A percentile compares a stretch with the other conserved stretches of the same genome.
These are phyloP conservation scores for Macaria liturata DNA, from an alignment of 2,888 invertebrate genomes.

Conservation along the genomic window DNA sequence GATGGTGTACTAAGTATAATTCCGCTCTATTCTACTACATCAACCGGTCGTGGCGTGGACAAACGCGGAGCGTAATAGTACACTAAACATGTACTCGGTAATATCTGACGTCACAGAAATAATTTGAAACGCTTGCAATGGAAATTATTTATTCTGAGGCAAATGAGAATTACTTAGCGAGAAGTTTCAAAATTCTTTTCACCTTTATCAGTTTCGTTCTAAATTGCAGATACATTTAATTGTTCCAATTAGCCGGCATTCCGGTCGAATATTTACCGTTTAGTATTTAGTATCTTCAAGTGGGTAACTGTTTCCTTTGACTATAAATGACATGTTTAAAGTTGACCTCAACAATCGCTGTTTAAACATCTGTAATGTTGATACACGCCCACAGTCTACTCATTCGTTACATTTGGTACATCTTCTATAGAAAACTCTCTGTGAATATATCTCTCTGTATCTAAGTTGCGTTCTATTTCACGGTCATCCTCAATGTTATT, in stretches of 20 bases:
- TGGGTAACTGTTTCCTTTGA: constrained; percentile 38
- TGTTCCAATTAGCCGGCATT: constrained; percentile 25
- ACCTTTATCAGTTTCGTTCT: constrained; percentile 15
- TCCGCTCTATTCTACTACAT: too few species aligned
- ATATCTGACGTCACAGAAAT: too few species aligned
- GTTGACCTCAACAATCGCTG: constrained; percentile 54
- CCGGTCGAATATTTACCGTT: constrained; percentile 22
- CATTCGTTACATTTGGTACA: constrained; percentile 35
- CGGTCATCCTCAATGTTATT: constrained; percentile 21
- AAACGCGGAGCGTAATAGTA: too few species aligned
- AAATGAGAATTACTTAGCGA: too few species aligned
- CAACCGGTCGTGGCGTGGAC: too few species aligned
- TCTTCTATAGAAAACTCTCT: constrained; percentile 9
- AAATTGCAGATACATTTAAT: constrained; percentile 24
- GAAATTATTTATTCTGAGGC: too few species aligned
- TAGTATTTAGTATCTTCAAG: constrained; percentile 24
- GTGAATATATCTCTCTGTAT: too few species aligned
- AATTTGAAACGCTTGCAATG: too few species aligned
- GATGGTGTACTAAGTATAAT: constrained; percentile 10
- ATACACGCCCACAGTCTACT: constrained; percentile 57
- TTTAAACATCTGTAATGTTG: constrained; percentile 53
- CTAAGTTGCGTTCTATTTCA: constrained; percentile 12
- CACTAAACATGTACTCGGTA: too few species aligned
- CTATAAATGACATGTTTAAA: constrained; percentile 41
- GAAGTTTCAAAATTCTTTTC: constrained; percentile 8